These are phyloP conservation scores for Hydropsyche betteni DNA, from an alignment of 2,888 invertebrate genomes.

Conservation along the genomic window DNA sequence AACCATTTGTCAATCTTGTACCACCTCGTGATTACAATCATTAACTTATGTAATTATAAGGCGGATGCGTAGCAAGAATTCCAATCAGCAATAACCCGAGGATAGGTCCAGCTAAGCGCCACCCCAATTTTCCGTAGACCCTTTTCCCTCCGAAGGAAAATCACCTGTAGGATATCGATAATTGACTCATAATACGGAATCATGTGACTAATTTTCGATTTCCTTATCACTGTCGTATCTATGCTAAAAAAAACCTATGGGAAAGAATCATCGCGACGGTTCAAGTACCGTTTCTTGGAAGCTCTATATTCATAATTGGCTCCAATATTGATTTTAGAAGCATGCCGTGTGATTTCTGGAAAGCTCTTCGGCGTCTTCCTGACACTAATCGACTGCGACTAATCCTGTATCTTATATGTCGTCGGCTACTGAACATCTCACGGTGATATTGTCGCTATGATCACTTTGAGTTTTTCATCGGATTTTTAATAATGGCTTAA, in stretches of 20 bases:
- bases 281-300: conserved; percentile 38
- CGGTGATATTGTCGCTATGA: conserved; percentile 1
- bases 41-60: conserved; percentile 49
- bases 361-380: conserved; percentile 17
- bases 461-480: background rate
- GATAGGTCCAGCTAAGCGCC: background rate
- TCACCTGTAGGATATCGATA: background rate
- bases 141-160: background rate
- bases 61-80: conserved; percentile 34
- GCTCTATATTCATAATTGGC: conserved; percentile 29
- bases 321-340: conserved; percentile 30
- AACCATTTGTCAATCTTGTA: conserved; percentile 51
- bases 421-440: conserved; percentile 15
- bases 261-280: conserved; percentile 16
- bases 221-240: no score
- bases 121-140: background rate
- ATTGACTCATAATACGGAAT: conserved; percentile 2
- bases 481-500: no score
- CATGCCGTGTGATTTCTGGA: conserved; percentile 5
- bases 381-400: conserved; percentile 24
- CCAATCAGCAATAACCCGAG: conserved; percentile 32
- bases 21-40: conserved; percentile 48
- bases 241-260: conserved; percentile 26
- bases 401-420: conserved; percentile 22
- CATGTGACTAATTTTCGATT: background rate